A percentile compares a stretch with the other conserved stretches of the same genome.
Evolutionary conservation across 2,797 vertebrate species (phyloP).

Genomic region (Parambassis ranga): DNA sequence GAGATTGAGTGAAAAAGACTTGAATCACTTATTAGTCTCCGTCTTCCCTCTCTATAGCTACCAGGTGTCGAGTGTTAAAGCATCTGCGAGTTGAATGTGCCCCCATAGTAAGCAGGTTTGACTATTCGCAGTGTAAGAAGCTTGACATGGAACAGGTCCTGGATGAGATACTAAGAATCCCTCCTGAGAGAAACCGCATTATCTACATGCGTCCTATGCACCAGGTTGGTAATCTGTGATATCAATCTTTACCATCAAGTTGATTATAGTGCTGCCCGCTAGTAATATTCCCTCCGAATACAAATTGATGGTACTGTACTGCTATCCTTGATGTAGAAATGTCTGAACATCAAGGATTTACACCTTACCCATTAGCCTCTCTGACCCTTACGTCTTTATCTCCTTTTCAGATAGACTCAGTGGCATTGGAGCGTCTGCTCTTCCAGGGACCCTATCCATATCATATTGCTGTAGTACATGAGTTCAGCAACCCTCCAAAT

Average conservation of each 20-base stretch:
- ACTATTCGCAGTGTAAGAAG: slow-evolving; percentile 98
- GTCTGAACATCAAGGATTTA: no score
- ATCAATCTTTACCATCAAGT: background rate
- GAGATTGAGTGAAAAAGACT: background rate
- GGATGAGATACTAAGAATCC: slow-evolving; percentile 96
- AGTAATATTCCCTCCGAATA: no score
- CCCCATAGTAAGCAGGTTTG: slow-evolving; percentile 95
- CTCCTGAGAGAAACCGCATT: slow-evolving; percentile 95
- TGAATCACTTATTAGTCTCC: background rate
- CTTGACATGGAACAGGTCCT: slow-evolving; percentile 97
- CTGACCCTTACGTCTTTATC: background rate
- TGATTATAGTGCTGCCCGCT: no score
- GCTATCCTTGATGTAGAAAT: no score
- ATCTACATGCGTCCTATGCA: slow-evolving; percentile 99
- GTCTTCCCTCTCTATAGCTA: slow-evolving; percentile 77
- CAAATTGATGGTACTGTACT: background rate
- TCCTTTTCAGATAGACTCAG: slow-evolving; percentile 86
- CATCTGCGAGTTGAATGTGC: slow-evolving; percentile 92
- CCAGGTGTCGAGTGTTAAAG: slow-evolving; percentile 94
- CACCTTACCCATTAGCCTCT: no score
- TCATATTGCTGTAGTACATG: slow-evolving; percentile 96
- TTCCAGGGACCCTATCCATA: slow-evolving; percentile 97
- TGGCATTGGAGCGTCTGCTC: slow-evolving; percentile 92
- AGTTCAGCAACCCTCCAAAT: slow-evolving; percentile 98
- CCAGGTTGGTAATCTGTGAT: slow-evolving; percentile 80